Percentiles rank a stretch among this genome's conserved stretches.
Evolutionary conservation across 2,797 vertebrate species (phyloP).

Genomic region (Eurystomus glaucurus): DNA sequence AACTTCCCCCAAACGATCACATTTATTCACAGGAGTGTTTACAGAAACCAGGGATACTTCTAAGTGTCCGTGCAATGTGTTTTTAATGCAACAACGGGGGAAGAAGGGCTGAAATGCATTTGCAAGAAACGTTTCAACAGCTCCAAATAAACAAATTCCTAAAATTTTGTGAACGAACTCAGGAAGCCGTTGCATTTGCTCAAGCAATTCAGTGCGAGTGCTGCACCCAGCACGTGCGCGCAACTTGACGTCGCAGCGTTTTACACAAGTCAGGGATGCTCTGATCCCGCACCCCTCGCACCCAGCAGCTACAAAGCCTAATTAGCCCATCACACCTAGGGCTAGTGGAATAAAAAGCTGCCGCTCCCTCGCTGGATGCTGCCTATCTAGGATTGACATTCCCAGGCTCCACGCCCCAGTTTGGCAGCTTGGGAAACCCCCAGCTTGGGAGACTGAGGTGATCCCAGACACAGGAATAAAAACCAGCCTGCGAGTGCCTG

Average conservation of each 20-base stretch:
- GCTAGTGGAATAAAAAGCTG: not conserved
- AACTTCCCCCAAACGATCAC: not conserved
- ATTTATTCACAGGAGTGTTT: not conserved
- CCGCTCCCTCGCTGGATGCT: not conserved
- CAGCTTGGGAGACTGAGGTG: not conserved
- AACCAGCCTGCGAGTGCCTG: not conserved
- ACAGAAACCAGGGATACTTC: not conserved
- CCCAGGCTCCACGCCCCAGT: not conserved
- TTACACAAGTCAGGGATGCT: not conserved
- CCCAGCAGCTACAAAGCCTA: not conserved
- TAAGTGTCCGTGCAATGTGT: not conserved
- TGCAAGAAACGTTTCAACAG: not conserved
- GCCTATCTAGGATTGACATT: accelerated
- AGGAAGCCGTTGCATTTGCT: not conserved
- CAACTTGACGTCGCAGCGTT: accelerated
- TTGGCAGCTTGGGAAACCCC: not conserved
- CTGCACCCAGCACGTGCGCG: accelerated
- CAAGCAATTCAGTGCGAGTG: accelerated
- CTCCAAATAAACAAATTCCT: conserved; percentile 7
- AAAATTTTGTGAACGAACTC: not conserved
- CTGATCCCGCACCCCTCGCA: accelerated
- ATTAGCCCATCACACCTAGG: not conserved
- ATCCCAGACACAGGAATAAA: not conserved
- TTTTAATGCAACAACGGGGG: not conserved
- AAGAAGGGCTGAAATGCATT: not conserved